Evolutionary conservation across 1,140 invertebrate species (phyloP).

Genomic region (Helicoverpa zea): DNA sequence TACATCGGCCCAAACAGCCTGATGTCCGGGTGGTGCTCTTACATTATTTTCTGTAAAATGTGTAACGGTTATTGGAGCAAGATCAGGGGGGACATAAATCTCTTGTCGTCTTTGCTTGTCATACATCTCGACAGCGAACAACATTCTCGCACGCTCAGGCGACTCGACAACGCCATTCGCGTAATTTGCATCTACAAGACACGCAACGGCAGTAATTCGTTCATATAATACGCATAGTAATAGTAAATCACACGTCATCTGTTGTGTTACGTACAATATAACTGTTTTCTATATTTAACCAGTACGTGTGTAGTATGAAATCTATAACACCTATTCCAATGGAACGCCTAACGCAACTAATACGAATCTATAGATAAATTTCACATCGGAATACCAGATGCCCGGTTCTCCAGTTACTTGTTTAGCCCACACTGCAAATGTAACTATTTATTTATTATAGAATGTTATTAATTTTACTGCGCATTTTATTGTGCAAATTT

Average conservation of each 20-base stretch:
- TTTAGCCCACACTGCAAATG: neutral
- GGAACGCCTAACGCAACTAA: conserved; percentile 14
- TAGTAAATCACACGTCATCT: conserved; percentile 27
- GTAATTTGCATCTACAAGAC: conserved; percentile 44
- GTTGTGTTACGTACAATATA: neutral
- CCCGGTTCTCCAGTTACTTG: conserved; percentile 5
- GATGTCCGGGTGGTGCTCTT: neutral
- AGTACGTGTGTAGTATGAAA: neutral
- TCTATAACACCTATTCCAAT: neutral
- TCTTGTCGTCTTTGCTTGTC: conserved; percentile 14
- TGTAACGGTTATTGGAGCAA: conserved; percentile 7
- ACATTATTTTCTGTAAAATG: neutral
- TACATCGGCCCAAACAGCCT: neutral
- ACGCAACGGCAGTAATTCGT: conserved; percentile 30
- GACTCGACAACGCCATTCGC: conserved; percentile 33
- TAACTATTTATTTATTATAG: neutral
- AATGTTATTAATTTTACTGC: neutral
- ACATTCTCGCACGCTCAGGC: conserved; percentile 23
- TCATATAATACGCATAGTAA: conserved; percentile 35
- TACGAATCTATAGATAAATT: conserved; percentile 26
- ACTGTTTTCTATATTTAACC: neutral
- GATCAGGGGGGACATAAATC: conserved; percentile 22
- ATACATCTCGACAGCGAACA: neutral
- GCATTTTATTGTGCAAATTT: neutral
- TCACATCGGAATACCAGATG: conserved; percentile 18